Evolutionary conservation across 92 coral and sea anemone species (phyloP), one percentile per base, ranked within the genome.

Genomic region (Hydrozoanthus gracilis): DNA sequence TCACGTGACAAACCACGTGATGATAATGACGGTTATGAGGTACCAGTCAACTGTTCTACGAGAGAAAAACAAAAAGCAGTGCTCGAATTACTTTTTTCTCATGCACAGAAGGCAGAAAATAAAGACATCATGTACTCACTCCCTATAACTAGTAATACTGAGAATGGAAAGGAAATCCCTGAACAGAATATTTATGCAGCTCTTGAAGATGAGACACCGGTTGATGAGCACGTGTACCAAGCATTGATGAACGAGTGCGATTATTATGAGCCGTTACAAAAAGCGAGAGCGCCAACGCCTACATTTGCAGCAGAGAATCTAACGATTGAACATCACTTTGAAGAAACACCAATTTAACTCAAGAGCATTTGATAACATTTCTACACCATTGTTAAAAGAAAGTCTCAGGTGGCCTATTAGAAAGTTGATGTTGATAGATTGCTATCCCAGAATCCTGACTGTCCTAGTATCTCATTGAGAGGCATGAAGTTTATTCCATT

Each of bases 21-120:
- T 4, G 85, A 65, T 8, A 51, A 65, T 7, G 85, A 65, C 6
- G 85, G 85, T 12, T 80, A 80, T 17, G 85, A 80, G 18, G 49
- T 80, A 9, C 85, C 85, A 14, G 48, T 65, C 9, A 61, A 49
- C 3, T 49, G 74, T 11, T n/a, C 56, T 2, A 39, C 10, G 4
- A 17, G 8, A 16, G 73, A 80, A 46, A 27, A 17, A 65, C 85
- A 52, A 35, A 80, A 47, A 47, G 73, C 73, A 9, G 47, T 80
- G 27, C 55, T 65, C 9, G 85, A 64, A 50, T 18, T 66, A 0
- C 10, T 14, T 5, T 27, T n/a, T 2, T 27, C 85, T 48, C 16
- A 54, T 9, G 50, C 49, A 51, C 5, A 0, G 35, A 45, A 44
- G 17, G 8, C 45, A 39, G 55, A 58, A 18, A 46, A 8, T 3